Conservation (phyloP, 35 echinoderm and acorn worm genomes). For the Heliocidaris tuberculata region DNA sequence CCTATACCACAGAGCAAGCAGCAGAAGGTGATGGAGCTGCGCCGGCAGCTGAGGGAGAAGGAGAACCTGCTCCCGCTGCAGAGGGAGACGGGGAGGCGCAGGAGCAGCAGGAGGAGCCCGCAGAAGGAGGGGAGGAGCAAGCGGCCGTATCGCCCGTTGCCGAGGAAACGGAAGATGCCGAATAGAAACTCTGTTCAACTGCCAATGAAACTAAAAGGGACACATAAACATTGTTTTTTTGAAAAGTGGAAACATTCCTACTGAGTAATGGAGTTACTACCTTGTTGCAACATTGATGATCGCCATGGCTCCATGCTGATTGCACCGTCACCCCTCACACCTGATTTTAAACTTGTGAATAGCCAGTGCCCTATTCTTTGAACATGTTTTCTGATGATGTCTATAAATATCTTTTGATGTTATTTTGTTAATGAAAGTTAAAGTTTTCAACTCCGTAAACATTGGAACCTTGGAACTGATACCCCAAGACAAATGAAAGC, state of each 20-base stretch:
- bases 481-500: too few relatives aligned
- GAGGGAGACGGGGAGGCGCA: conserved; percentile 49
- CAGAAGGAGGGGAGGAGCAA: conserved; percentile 52
- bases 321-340: neutral
- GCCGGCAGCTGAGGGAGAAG: conserved; percentile 57
- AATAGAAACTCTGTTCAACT: conserved; percentile 66
- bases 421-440: neutral
- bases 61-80: conserved; percentile 51
- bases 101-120: conserved; percentile 43
- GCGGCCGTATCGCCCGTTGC: conserved; percentile 50
- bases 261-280: neutral
- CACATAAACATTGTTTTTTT: conserved; percentile 7
- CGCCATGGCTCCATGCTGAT: neutral
- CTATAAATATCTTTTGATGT: neutral
- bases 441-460: too few relatives aligned
- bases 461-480: too few relatives aligned
- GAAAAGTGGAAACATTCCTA: neutral
- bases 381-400: neutral
- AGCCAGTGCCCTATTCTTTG: neutral
- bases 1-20: neutral
- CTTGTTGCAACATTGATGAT: neutral
- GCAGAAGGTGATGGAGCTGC: conserved; percentile 46
- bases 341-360: neutral
- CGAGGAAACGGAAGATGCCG: conserved; percentile 66
- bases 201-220: neutral